A percentile compares a stretch with the other conserved stretches of the same genome.
Conservation (phyloP, 2,113 vertebrate genomes). For the Daubentonia madagascariensis region DNA sequence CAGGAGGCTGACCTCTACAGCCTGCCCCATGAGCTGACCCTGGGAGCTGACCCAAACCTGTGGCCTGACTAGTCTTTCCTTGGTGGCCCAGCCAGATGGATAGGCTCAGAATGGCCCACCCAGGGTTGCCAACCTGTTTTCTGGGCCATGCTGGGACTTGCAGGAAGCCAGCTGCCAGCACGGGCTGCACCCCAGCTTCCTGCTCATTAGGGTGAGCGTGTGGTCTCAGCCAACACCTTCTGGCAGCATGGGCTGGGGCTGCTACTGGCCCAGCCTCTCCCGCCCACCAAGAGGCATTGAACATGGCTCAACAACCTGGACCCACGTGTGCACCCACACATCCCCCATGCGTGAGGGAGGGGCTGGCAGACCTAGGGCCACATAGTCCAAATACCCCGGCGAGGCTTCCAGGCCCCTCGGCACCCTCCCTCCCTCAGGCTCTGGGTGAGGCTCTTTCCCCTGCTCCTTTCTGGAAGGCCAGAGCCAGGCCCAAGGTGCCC, state of each 20-base stretch:
- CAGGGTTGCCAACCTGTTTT: background rate
- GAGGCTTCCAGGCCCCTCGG: background rate
- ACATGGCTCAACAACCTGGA: background rate
- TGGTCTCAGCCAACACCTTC: background rate
- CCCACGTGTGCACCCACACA: background rate
- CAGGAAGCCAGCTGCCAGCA: background rate
- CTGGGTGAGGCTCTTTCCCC: background rate
- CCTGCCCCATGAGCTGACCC: background rate
- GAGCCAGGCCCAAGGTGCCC: background rate
- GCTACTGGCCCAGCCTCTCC: background rate
- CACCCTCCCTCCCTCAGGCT: background rate
- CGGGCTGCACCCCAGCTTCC: background rate
- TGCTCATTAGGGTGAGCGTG: background rate
- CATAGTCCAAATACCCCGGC: background rate
- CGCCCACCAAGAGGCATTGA: no score
- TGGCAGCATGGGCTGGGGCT: background rate
- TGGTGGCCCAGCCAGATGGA: background rate
- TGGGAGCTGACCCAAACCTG: background rate
- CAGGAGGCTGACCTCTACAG: background rate
- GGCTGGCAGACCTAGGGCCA: background rate
- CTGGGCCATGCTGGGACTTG: constrained; percentile 26
- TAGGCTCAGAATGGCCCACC: background rate
- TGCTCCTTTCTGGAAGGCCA: background rate
- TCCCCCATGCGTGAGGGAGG: rapidly evolving
- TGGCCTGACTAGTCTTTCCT: background rate